phyloP scores from a whole-genome alignment of 2,888 invertebrate species.

The Volucella inflata region DNA sequence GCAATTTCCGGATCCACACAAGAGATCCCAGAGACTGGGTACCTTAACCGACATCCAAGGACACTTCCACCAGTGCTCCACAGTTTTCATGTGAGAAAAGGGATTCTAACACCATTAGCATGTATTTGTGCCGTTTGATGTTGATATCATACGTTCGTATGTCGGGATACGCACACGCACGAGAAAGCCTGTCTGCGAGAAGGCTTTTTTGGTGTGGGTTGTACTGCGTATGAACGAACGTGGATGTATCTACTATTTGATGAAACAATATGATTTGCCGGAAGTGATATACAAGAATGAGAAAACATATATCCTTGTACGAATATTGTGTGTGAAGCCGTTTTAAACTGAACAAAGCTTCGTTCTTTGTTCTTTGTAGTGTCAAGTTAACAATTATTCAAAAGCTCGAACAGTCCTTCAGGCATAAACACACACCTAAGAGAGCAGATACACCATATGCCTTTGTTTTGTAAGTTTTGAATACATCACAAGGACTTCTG shows the following conservation, averaged over 20 bases:
- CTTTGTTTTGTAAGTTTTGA: constrained; percentile 42
- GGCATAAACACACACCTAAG: constrained; percentile 79
- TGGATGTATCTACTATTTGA: background rate
- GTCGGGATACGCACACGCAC: background rate
- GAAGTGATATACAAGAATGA: constrained; percentile 6
- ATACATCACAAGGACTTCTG: constrained; percentile 21
- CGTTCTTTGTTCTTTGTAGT: constrained; percentile 80
- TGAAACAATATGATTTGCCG: constrained; percentile 28
- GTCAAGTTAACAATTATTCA: constrained; percentile 79
- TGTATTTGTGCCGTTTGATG: constrained; percentile 47
- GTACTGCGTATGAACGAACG: constrained; percentile 22
- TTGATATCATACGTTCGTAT: constrained; percentile 44
- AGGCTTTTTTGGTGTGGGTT: constrained; percentile 42
- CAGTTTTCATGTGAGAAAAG: constrained; percentile 35
- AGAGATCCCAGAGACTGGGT: constrained; percentile 33
- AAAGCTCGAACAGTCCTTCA: constrained; percentile 73
- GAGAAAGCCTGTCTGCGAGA: constrained; percentile 21
- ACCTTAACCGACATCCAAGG: background rate
- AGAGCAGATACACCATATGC: constrained; percentile 54
- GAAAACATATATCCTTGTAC: background rate
- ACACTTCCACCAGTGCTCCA: constrained; percentile 22
- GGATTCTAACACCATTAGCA: constrained; percentile 56
- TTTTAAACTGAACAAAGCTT: constrained; percentile 62
- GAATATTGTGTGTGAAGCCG: constrained; percentile 30
- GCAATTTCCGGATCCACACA: constrained; percentile 59